Evolutionary conservation across 2,113 vertebrate genomes (phyloP).

Genomic region (Nothobranchius furzeri): DNA sequence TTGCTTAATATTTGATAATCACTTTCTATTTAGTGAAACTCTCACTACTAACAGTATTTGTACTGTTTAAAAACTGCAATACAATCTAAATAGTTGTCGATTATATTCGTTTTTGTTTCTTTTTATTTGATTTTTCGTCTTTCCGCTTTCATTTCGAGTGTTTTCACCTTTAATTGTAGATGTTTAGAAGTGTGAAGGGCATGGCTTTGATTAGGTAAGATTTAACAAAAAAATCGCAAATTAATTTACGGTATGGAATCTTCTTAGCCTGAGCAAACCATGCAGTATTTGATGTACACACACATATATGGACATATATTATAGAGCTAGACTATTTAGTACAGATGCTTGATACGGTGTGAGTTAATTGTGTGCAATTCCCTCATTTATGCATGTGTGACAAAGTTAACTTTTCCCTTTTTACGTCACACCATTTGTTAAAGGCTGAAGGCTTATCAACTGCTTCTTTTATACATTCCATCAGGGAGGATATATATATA

Average conservation of each 20-base stretch:
- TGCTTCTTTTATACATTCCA: conserved; percentile 99
- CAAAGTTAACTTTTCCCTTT: conserved; percentile 86
- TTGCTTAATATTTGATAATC: conserved; percentile 92
- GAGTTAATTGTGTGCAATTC: conserved; percentile 99
- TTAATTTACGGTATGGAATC: conserved; percentile 88
- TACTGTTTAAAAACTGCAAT: conserved; percentile 93
- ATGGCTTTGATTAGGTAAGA: conserved; percentile 90
- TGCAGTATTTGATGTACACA: conserved; percentile 95
- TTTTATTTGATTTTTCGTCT: conserved; percentile 65
- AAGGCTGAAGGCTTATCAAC: conserved; percentile 88
- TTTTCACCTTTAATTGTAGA: conserved; percentile 80
- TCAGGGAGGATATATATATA: conserved; percentile 93
- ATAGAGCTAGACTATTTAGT: conserved; percentile 96
- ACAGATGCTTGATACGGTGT: conserved; percentile 98
- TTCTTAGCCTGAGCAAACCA: conserved; percentile 94
- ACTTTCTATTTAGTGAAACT: conserved; percentile 90
- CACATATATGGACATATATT: conserved; percentile 79
- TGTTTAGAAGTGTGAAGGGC: conserved; percentile 89
- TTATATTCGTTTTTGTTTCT: conserved; percentile 72
- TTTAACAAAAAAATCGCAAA: conserved; percentile 85
- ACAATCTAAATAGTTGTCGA: conserved; percentile 87
- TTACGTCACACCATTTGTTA: conserved; percentile 90
- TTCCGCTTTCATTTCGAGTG: conserved; percentile 79
- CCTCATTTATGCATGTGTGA: conserved; percentile 99
- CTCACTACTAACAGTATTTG: conserved; percentile 86